Percentiles rank a stretch among this genome's conserved stretches.
Evolutionary conservation across 2,113 vertebrate species (phyloP).

Genomic region (Tragelaphus scriptus): DNA sequence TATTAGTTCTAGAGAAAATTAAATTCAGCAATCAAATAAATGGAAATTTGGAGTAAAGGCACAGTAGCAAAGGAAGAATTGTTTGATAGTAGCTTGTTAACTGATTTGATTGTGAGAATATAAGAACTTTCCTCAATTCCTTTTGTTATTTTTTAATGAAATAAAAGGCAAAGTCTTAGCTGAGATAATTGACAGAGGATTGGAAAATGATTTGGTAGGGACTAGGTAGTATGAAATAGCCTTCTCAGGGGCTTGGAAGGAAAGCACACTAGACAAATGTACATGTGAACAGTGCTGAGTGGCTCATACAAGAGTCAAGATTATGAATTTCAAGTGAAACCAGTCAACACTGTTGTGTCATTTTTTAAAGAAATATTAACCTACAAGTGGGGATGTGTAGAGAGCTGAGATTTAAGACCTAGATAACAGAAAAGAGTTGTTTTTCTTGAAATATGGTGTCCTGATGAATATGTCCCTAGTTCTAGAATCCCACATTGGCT

Average conservation of each 20-base stretch:
- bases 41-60: neutral
- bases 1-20: neutral
- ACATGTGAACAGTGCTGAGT: neutral
- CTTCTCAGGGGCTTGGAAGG: neutral
- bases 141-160: neutral
- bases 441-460: neutral
- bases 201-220: neutral
- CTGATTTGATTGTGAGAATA: neutral
- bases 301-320: neutral
- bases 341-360: neutral
- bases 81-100: neutral
- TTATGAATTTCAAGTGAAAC: neutral
- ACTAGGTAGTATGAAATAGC: neutral
- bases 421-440: neutral
- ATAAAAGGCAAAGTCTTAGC: neutral
- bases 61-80: neutral
- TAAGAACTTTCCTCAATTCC: neutral
- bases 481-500: neutral
- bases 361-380: slow-evolving; percentile 17
- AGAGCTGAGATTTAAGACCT: neutral
- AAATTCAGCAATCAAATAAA: neutral
- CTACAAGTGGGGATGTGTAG: neutral
- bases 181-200: neutral
- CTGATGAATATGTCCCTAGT: neutral
- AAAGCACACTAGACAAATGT: neutral